Evolutionary conservation across 2,888 invertebrate species (phyloP), one percentile per base, ranked within the genome.

Genomic region (Gonocerus acuteangulatus): DNA sequence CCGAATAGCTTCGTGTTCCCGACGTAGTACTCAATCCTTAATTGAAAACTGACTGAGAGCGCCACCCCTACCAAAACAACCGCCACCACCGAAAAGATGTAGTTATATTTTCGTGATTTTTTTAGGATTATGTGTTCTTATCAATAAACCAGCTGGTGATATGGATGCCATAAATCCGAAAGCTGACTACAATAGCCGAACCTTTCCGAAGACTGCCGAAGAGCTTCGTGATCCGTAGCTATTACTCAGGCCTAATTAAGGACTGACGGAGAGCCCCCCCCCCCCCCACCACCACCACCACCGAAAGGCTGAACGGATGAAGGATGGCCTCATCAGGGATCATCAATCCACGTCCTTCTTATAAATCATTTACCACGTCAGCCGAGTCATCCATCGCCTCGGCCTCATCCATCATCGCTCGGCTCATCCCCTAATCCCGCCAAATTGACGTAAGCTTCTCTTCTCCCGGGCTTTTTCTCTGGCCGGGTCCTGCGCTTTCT

Each of bases 311-410:
- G 27, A 39, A 39, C 39, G n/a, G 39, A 39, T 39, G 39, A 39
- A n/a, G n/a, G 39, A 39, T 39, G 39, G 39, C 39, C 39, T 39
- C 39, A 39, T 39, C 39, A 39, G 39, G 15, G 39, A 39, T 39
- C 62, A 62, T 62, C 62, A 62, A 62, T 62, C 62, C 47, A 62
- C 62, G 62, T 69, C 66, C 66, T 67, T 63, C 68, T 67, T 70
- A 69, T 70, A 69, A 69, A 70, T 70, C 70, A 70, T 69, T 69
- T 68, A 68, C 57, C 51, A 42, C 52, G 44, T 58, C 59, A 22
- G 51, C 65, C 67, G 59, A 56, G 11, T 62, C 59, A 54, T 62
- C 62, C 51, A 51, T 56, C 57, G 47, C 48, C 51, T 45, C 48
- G 22, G 56, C 48, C 22, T 36, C 27, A 48, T 21, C 16, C 27